Conservation (phyloP, 1,140 invertebrate species). For the Nasonia vitripennis region DNA sequence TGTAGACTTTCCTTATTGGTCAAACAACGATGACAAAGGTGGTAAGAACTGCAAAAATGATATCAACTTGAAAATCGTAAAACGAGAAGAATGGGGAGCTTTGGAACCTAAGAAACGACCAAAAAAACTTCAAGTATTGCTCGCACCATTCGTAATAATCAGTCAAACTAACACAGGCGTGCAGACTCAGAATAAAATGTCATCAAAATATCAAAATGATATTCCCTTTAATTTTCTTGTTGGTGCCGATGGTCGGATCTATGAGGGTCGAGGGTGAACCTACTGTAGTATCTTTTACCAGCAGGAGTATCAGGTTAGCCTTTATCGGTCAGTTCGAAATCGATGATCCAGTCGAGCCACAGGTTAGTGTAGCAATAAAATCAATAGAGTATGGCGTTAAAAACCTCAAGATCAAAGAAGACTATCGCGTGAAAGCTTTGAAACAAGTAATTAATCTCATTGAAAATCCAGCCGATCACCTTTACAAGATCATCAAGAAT, state of each 20-base stretch:
- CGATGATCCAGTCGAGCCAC: conserved; percentile 57
- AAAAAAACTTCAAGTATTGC: conserved; percentile 71
- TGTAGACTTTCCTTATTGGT: too few relatives aligned
- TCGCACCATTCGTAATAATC: conserved; percentile 84
- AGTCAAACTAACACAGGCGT: conserved; percentile 77
- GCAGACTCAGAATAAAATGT: too few relatives aligned
- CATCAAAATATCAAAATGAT: too few relatives aligned
- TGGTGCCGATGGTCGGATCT: too few relatives aligned
- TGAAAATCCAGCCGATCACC: background rate
- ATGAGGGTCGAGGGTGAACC: too few relatives aligned
- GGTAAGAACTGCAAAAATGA: too few relatives aligned
- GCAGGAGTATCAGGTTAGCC: too few relatives aligned
- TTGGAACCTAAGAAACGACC: conserved; percentile 71
- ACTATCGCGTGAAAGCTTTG: conserved; percentile 83
- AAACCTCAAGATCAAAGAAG: conserved; percentile 75
- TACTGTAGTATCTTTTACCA: too few relatives aligned
- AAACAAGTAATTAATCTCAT: conserved; percentile 71
- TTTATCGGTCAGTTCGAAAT: background rate
- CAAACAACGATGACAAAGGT: too few relatives aligned
- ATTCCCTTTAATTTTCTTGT: too few relatives aligned
- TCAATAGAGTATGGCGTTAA: conserved; percentile 80
- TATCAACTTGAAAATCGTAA: conserved; percentile 63
- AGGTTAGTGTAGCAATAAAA: conserved; percentile 77
- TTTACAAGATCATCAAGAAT: background rate
- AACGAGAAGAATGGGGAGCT: conserved; percentile 79